phyloP scores from a whole-genome alignment of 2,797 vertebrate species.

The Trematomus bernacchii region DNA sequence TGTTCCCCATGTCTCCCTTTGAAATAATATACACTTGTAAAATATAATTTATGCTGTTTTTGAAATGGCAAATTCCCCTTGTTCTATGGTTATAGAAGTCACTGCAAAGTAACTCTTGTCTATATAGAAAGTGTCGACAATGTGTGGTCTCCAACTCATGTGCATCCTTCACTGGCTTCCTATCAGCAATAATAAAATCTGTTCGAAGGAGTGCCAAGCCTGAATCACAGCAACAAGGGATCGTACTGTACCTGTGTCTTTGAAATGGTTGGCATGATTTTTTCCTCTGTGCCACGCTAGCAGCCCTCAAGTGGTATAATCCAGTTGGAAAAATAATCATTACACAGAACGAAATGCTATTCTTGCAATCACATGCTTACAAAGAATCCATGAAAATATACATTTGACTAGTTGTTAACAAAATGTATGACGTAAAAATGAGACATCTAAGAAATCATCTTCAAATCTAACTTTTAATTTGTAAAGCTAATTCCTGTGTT shows the following conservation, averaged over 20 bases:
- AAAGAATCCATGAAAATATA: not conserved
- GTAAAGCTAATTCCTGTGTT: not conserved
- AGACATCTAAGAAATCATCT: not conserved
- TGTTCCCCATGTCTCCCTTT: conserved; percentile 7
- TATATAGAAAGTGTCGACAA: not conserved
- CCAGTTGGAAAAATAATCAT: not conserved
- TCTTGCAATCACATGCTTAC: not conserved
- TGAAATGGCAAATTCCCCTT: not conserved
- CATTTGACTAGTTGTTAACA: not conserved
- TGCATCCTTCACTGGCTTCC: conserved; percentile 11
- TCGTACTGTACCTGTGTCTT: not conserved
- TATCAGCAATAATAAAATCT: conserved; percentile 4
- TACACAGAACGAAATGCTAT: not conserved
- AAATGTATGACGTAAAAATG: not conserved
- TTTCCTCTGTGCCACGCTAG: not conserved
- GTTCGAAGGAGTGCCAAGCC: not conserved
- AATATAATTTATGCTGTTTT: conserved; percentile 17
- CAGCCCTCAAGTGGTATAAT: not conserved
- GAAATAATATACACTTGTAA: not conserved
- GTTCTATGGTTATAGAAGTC: not conserved
- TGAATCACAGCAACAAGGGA: not conserved
- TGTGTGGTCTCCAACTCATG: not conserved
- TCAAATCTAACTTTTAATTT: not conserved
- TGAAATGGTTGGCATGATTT: conserved; percentile 3
- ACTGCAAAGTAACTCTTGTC: not conserved